phyloP scores from a whole-genome alignment of 2,888 invertebrate genomes.

The Brachypalpus laphriformis region DNA sequence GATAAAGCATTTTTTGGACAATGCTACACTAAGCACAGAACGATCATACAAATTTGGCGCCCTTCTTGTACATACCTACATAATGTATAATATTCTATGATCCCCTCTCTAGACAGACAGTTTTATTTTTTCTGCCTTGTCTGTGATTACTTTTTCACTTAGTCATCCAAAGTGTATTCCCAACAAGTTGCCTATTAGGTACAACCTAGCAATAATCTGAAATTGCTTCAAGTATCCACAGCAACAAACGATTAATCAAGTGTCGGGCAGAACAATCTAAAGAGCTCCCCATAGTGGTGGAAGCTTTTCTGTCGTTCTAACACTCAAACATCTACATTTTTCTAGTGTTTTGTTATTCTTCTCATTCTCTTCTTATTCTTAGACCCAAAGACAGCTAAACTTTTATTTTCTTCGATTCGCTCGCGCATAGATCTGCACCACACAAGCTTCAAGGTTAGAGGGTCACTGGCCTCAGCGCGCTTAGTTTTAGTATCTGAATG shows the following conservation, averaged over 20 bases:
- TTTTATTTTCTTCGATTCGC: constrained; percentile 68
- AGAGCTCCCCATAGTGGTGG: constrained; percentile 20
- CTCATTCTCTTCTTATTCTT: constrained; percentile 29
- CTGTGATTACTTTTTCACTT: constrained; percentile 11
- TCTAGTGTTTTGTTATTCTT: constrained; percentile 41
- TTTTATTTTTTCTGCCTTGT: not conserved
- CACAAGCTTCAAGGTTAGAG: constrained; percentile 80
- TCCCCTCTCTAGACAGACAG: constrained; percentile 14
- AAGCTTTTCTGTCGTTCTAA: constrained; percentile 40
- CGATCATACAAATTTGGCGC: constrained; percentile 16
- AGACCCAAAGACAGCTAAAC: constrained; percentile 48
- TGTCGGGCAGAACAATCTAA: constrained; percentile 36
- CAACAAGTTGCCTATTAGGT: not conserved
- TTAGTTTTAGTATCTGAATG: constrained; percentile 49
- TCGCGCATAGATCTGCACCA: constrained; percentile 76
- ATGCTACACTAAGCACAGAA: not conserved
- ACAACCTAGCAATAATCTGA: constrained; percentile 4
- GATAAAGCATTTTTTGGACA: not conserved
- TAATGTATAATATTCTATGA: too few relatives aligned
- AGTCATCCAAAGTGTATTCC: constrained; percentile 18
- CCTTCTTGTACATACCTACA: not conserved
- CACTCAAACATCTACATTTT: constrained; percentile 6
- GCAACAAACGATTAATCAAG: constrained; percentile 52
- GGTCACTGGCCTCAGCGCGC: constrained; percentile 80
- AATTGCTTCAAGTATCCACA: constrained; percentile 26